Conservation (phyloP, 2,888 invertebrate species). For the Agriotes lineatus region DNA sequence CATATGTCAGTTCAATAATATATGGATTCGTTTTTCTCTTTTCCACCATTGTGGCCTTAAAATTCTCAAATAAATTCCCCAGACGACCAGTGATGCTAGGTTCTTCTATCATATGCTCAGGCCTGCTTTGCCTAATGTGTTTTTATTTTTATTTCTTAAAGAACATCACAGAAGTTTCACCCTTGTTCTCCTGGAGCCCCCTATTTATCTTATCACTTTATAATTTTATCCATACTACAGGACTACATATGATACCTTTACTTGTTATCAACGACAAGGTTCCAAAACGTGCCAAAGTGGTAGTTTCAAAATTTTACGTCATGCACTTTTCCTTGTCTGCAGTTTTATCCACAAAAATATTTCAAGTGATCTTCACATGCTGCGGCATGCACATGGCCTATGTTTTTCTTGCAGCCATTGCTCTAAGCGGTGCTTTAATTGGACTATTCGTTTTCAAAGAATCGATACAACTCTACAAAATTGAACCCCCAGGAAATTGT, state of each 20-base stretch:
- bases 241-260: conserved; percentile 60
- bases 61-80: conserved; percentile 52
- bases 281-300: conserved; percentile 53
- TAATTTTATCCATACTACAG: conserved; percentile 58
- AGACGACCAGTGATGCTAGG: conserved; percentile 72
- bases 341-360: conserved; percentile 62
- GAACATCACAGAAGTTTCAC: conserved; percentile 53
- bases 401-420: conserved; percentile 35
- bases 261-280: conserved; percentile 58
- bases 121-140: conserved; percentile 69
- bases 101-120: conserved; percentile 71
- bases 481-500: background rate
- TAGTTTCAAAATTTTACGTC: conserved; percentile 56
- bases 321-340: conserved; percentile 59
- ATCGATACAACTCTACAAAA: background rate
- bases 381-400: conserved; percentile 46
- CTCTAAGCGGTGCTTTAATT: conserved; percentile 4
- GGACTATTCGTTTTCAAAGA: conserved; percentile 4
- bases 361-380: conserved; percentile 57
- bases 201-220: conserved; percentile 57
- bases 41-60: conserved; percentile 55
- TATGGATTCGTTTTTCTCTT: conserved; percentile 58
- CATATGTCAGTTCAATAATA: conserved; percentile 57
- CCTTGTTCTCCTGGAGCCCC: conserved; percentile 60
- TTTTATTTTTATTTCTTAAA: conserved; percentile 67